Evolutionary conservation across 1,140 invertebrate species (phyloP).

Genomic region (Eriocheir sinensis): DNA sequence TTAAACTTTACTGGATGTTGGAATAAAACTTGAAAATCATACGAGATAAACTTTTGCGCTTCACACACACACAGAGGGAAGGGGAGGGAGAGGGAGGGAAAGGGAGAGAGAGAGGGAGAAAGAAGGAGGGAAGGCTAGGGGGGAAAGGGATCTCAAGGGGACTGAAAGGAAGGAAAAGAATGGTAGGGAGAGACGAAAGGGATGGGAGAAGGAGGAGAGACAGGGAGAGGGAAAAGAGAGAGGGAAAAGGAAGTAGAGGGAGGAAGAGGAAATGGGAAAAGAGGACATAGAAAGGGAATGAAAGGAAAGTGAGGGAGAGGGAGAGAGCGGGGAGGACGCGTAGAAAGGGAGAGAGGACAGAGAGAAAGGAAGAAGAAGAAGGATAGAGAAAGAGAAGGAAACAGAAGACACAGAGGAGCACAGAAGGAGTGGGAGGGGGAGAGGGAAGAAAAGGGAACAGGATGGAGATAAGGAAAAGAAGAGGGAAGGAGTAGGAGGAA

Average conservation of each 20-base stretch:
- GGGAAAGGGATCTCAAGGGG: not conserved
- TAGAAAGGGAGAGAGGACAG: no score
- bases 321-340: no score
- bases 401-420: no score
- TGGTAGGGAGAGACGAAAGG: not conserved
- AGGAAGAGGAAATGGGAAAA: not conserved
- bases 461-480: no score
- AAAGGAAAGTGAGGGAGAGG: no score
- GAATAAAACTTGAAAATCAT: slow-evolving; percentile 26
- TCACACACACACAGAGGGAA: not conserved
- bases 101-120: not conserved
- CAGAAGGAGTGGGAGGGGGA: not conserved
- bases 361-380: no score
- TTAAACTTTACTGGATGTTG: slow-evolving; percentile 6
- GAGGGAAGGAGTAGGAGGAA: not conserved
- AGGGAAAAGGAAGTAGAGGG: not conserved
- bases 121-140: not conserved
- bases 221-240: no score
- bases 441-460: not conserved
- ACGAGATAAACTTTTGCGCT: not conserved
- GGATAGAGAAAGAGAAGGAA: not conserved
- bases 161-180: not conserved
- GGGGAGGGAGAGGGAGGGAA: not conserved
- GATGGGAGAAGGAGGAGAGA: not conserved
- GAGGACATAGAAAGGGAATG: no score